Conservation (phyloP, 1,140 invertebrate genomes). For the Wasmannia auropunctata region DNA sequence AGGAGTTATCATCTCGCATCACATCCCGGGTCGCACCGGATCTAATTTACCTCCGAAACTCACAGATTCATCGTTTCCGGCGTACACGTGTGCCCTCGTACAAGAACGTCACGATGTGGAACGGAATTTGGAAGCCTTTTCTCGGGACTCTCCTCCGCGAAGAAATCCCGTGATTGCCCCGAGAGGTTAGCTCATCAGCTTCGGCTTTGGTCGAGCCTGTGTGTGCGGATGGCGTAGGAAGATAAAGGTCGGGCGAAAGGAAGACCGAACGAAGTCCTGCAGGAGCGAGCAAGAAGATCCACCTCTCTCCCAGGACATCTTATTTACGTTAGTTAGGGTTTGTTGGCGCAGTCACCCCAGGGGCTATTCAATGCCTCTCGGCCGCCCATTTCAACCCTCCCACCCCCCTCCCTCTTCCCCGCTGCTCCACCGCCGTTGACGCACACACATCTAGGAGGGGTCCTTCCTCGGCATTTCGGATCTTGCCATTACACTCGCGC, state of each 20-base stretch:
- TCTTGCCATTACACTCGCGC: conserved; percentile 54
- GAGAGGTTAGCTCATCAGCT: conserved; percentile 66
- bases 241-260: conserved; percentile 33
- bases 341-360: conserved; percentile 83
- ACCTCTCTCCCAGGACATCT: conserved; percentile 80
- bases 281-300: conserved; percentile 17
- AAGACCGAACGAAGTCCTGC: background rate
- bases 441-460: conserved; percentile 43
- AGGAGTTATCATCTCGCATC: background rate
- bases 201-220: conserved; percentile 56
- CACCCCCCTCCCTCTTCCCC: no score
- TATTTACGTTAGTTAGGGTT: conserved; percentile 85
- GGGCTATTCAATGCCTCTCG: conserved; percentile 77
- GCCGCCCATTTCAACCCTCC: conserved; percentile 31
- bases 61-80: conserved; percentile 44
- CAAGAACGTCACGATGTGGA: background rate
- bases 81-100: background rate
- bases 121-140: background rate
- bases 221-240: conserved; percentile 8
- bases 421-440: no score
- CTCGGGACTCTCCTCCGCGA: conserved; percentile 23
- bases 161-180: conserved; percentile 74
- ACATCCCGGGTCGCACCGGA: no score
- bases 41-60: background rate
- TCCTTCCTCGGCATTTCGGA: conserved; percentile 41